A percentile compares a stretch with the other conserved stretches of the same genome.
phyloP scores from a whole-genome alignment of 2,888 invertebrate species.

The Andricus curvator region DNA sequence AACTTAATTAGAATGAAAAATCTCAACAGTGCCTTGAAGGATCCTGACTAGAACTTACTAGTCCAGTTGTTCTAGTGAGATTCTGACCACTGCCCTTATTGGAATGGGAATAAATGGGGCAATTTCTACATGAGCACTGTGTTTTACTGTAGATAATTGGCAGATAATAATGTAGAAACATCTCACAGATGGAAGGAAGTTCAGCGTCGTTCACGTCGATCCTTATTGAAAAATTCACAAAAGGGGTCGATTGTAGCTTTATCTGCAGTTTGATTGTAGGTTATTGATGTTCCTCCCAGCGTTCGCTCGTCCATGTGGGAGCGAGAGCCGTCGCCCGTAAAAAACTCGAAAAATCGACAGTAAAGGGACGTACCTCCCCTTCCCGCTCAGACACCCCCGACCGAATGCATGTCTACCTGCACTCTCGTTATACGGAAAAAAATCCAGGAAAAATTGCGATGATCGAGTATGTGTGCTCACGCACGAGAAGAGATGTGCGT shows the following conservation, averaged over 20 bases:
- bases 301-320: conserved; percentile 72
- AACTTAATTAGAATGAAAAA: no score
- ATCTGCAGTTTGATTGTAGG: conserved; percentile 78
- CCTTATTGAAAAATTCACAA: conserved; percentile 77
- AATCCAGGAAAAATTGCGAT: conserved; percentile 52
- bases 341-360: conserved; percentile 77
- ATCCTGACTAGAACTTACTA: no score
- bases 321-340: conserved; percentile 73
- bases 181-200: neutral
- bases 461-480: conserved; percentile 57
- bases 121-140: no score
- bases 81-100: no score
- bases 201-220: conserved; percentile 67
- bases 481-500: conserved; percentile 53
- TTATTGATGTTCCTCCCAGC: conserved; percentile 77
- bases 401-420: conserved; percentile 67
- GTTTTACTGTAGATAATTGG: neutral
- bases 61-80: no score
- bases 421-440: conserved; percentile 63
- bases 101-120: no score
- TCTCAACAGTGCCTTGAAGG: no score
- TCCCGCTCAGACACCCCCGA: conserved; percentile 62
- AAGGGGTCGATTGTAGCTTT: conserved; percentile 77
- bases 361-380: conserved; percentile 69
- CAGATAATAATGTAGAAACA: neutral